A percentile compares a stretch with the other conserved stretches of the same genome.
These are phyloP conservation scores for Heliconius eleuchia DNA, from an alignment of 1,140 invertebrate species.

Conservation along the genomic window DNA sequence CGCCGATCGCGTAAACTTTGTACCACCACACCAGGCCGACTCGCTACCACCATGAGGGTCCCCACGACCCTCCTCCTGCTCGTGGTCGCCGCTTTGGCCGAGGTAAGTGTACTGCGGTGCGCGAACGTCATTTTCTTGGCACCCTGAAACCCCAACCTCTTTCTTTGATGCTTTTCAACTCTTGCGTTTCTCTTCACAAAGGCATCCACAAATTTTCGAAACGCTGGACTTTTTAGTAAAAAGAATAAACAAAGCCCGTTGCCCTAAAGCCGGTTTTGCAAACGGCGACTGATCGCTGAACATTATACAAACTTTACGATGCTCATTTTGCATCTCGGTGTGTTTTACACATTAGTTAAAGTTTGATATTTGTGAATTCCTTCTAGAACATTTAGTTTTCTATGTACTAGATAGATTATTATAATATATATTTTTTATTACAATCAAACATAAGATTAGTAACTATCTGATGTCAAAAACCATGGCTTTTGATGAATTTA, in stretches of 20 bases:
- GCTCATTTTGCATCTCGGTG: conserved; percentile 20
- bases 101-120: conserved; percentile 55
- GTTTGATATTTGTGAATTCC: not conserved
- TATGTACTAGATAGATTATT: not conserved
- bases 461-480: not conserved
- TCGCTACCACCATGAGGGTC: conserved; percentile 61
- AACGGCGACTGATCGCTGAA: conserved; percentile 41
- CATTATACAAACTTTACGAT: conserved; percentile 46
- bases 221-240: conserved; percentile 39
- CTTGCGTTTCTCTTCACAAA: conserved; percentile 15
- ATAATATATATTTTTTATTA: not conserved
- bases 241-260: conserved; percentile 35
- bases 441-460: not conserved
- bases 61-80: conserved; percentile 57
- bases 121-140: conserved; percentile 34
- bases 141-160: not conserved
- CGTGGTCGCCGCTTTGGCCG: conserved; percentile 43
- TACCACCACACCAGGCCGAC: conserved; percentile 54
- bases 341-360: conserved; percentile 15
- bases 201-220: conserved; percentile 29
- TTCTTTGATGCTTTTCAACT: conserved; percentile 14
- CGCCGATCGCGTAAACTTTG: conserved; percentile 56
- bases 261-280: conserved; percentile 54
- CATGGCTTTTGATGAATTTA: not conserved
- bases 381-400: not conserved